Evolutionary conservation across 1,140 invertebrate species (phyloP).

Genomic region (Neotoxoptera formosana): DNA sequence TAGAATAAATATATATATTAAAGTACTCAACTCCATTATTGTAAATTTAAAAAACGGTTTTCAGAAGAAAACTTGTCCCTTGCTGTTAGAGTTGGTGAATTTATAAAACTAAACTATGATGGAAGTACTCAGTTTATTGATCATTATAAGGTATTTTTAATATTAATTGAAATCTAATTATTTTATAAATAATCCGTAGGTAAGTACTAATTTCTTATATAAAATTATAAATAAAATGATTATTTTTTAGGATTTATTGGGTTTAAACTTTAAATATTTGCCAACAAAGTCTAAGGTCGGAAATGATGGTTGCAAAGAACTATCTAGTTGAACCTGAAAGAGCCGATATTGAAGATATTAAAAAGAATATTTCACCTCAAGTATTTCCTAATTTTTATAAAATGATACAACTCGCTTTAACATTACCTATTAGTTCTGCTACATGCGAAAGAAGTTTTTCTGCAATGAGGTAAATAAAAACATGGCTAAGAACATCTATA

Average conservation of each 20-base stretch:
- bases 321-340: too few relatives aligned
- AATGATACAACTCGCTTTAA: background rate
- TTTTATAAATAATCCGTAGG: background rate
- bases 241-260: background rate
- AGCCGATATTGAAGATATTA: slow-evolving; percentile 14
- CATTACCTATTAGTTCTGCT: background rate
- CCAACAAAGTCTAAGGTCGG: background rate
- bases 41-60: background rate
- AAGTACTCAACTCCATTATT: slow-evolving; percentile 1
- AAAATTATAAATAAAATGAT: slow-evolving; percentile 16
- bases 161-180: background rate
- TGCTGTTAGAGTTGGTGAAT: slow-evolving; percentile 17
- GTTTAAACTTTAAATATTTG: slow-evolving; percentile 12
- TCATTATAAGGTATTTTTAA: slow-evolving; percentile 23
- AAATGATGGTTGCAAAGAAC: slow-evolving; percentile 7
- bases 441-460: too few relatives aligned
- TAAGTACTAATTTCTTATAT: background rate
- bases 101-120: slow-evolving; percentile 32
- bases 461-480: too few relatives aligned
- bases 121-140: background rate
- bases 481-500: too few relatives aligned
- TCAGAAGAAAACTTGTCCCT: background rate
- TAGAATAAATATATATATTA: slow-evolving; percentile 29
- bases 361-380: slow-evolving; percentile 32
- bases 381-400: slow-evolving; percentile 13